Percentiles rank a stretch among this genome's conserved stretches.
Conservation (phyloP, 2,113 vertebrate species). For the Bagarius yarrelli region DNA sequence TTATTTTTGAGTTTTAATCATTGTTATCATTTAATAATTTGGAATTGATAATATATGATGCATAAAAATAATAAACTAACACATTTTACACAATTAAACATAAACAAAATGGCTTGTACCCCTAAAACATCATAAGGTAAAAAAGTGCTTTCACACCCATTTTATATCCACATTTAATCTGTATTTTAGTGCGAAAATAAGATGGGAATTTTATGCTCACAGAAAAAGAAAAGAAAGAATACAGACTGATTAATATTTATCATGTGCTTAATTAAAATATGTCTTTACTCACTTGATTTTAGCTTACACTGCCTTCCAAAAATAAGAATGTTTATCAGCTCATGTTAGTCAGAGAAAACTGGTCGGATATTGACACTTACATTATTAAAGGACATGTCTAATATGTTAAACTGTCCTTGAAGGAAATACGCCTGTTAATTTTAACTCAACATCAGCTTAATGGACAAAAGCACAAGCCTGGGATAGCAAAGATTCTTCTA, state of each 20-base stretch:
- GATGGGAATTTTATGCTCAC: neutral
- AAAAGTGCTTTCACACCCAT: neutral
- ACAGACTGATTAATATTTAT: neutral
- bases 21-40: neutral
- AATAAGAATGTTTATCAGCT: conserved; percentile 2
- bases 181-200: neutral
- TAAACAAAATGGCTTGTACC: neutral
- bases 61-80: neutral
- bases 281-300: neutral
- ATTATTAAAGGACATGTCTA: neutral
- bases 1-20: neutral
- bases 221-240: neutral
- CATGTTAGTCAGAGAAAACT: neutral
- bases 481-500: neutral
- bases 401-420: neutral
- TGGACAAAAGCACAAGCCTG: neutral
- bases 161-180: neutral
- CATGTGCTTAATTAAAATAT: neutral
- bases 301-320: neutral
- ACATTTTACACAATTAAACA: neutral
- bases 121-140: neutral
- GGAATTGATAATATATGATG: neutral
- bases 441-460: neutral
- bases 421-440: neutral
- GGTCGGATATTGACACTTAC: neutral